Conservation (phyloP, 1,140 invertebrate species). For the Drosophila lacteicornis region DNA sequence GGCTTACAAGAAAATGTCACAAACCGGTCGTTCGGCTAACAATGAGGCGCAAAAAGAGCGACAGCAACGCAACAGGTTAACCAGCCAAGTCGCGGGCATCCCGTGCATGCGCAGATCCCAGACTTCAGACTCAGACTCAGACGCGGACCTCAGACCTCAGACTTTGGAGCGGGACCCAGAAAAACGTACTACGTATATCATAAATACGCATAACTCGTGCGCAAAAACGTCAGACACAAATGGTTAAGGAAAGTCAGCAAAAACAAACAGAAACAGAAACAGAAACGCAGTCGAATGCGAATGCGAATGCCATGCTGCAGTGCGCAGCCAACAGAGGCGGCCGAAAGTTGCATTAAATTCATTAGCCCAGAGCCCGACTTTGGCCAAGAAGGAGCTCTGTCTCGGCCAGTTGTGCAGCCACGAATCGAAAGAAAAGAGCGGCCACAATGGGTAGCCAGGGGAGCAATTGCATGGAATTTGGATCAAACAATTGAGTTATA, state of each 20-base stretch:
- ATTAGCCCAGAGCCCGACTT: constrained; percentile 63
- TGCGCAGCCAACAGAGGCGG: constrained; percentile 47
- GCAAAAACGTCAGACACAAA: constrained; percentile 82
- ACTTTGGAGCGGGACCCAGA: constrained; percentile 5
- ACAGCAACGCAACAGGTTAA: constrained; percentile 79
- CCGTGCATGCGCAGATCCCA: constrained; percentile 57
- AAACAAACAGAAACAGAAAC: constrained; percentile 47
- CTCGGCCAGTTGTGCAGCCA: constrained; percentile 44
- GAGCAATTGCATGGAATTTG: constrained; percentile 82
- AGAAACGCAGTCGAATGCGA: constrained; percentile 13
- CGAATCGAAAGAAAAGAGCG: constrained; percentile 34
- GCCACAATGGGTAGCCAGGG: constrained; percentile 77
- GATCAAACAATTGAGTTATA: constrained; percentile 82
- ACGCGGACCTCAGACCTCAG: constrained; percentile 11
- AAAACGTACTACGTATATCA: constrained; percentile 68
- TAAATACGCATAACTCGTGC: constrained; percentile 83
- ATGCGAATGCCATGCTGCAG: constrained; percentile 69
- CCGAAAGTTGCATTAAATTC: constrained; percentile 80
- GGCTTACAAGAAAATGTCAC: constrained; percentile 81
- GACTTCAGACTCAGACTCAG: constrained; percentile 12
- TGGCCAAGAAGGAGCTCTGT: constrained; percentile 32
- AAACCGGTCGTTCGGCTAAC: constrained; percentile 55
- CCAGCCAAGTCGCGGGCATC: constrained; percentile 37
- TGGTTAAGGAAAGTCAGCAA: constrained; percentile 58
- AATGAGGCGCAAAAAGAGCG: constrained; percentile 68